Base-by-base conservation (phyloP, 2,888 invertebrate species). In the Harpalus rufipes region DNA sequence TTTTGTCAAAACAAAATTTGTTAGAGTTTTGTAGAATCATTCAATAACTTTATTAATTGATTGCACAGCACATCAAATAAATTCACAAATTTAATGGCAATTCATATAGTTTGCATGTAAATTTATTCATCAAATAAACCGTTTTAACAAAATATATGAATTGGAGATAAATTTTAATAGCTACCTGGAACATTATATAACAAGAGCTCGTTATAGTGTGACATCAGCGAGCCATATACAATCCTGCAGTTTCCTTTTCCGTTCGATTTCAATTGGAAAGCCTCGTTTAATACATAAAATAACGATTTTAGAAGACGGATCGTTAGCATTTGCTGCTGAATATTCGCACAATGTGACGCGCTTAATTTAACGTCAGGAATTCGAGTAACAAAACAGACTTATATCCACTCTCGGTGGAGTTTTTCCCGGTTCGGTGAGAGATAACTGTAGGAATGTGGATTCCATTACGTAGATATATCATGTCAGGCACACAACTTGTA, bases 261-360 rank as follows among this genome's bases (percentile, higher is more conserved):
- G 63, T 63, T 63, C 63, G 25, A 63, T 25, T 25, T 21, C 63
- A 25, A 63, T 63, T 63, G 32, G 10, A 32, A 32, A 32, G 32
- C 32, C 14, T 59, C 59, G 59, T 59, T 59, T 59, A 63, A 63
- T 63, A 63, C 63, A 63, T 63, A 63, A 63, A 63, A 63, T 63
- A 63, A 25, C 63, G 25, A 63, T 63, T 63, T 63, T 63, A 25
- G 21, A 63, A 63, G 63, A 63, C 8, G 63, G 25, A 63, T 63
- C 21, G 63, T 63, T 63, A 25, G 63, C 21, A 21, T 25, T 32
- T 63, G 63, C 59, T 16, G 25, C 25, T 25, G 21, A 63, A 63
- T 63, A 63, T 63, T 63, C 63, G 63, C 63, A 63, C 63, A 63
- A 63, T 63, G 63, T 32, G 41, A 41, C 21, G 12, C 76, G 51